Evolutionary conservation across 2,797 vertebrate genomes (phyloP).

Genomic region (Tauraco hartlaubi): DNA sequence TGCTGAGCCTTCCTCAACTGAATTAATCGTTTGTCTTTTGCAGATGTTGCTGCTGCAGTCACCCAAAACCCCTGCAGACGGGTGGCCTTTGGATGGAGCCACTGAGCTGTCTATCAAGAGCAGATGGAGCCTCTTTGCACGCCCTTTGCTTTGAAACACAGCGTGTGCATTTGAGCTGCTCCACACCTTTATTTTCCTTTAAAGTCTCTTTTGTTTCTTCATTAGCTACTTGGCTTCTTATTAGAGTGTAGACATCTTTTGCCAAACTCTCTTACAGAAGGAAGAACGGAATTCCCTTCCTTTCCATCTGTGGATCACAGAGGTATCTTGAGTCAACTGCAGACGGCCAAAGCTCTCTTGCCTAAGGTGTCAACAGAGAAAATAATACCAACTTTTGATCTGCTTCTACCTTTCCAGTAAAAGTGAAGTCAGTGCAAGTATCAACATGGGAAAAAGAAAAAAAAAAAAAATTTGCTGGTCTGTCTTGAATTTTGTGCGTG

Average conservation of each 20-base stretch:
- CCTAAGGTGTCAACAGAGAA: constrained; percentile 36
- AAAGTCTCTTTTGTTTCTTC: neutral
- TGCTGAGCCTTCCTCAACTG: accelerated
- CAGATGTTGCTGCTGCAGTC: neutral
- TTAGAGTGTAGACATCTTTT: neutral
- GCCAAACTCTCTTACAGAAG: neutral
- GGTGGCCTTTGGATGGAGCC: neutral
- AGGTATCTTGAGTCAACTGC: neutral
- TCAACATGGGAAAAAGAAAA: neutral
- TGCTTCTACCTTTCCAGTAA: neutral
- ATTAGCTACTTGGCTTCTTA: neutral
- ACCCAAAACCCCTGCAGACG: neutral
- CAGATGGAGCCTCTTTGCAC: neutral
- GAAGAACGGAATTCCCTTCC: neutral
- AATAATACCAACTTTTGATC: constrained; percentile 7
- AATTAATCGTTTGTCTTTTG: neutral
- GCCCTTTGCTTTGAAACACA: neutral
- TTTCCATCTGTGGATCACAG: neutral
- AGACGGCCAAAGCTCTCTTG: neutral
- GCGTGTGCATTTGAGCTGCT: neutral
- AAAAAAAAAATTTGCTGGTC: neutral
- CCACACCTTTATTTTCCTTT: neutral
- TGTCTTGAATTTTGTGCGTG: neutral
- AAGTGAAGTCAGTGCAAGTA: neutral
- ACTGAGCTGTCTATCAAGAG: neutral